Base-by-base conservation (phyloP, 2,797 vertebrate species). In the Squalus acanthias region DNA sequence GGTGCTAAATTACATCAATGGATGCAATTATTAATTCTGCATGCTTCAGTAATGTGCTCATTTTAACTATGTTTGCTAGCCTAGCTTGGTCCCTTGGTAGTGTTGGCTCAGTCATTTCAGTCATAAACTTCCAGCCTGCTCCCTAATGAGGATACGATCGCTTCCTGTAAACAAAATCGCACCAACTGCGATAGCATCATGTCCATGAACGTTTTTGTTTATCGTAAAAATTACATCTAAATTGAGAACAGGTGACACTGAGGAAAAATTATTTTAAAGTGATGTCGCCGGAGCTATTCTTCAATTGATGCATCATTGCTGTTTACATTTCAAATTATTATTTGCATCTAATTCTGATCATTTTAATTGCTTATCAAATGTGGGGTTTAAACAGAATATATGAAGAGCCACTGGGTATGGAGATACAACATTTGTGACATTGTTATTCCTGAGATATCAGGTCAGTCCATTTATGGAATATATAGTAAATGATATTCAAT, bases 101-200 rank as follows among this genome's bases (percentile, higher is more conserved):
- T 95, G 69, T 17, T 76, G 29, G 46, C 6, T 95, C 50, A 74
- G 94, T 46, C 26, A 95, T 20, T 72, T 95, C 46, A 1, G 2
- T 93, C 33, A 39, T 67, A 93, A 67, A 93, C 72, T 76, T 76
- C 70, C 94, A 95, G 70, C 29, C 50, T 57, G 13, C 70, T 95
- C 53, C 65, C n/a, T 69, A 63, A 94, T 67, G 65, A 69, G 92
- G 70, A 29, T 70, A 33, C 10, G 50, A 33, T 76, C 94, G 12
- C 22, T 93, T 93, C 63, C 65, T 93, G 91, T 26, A 46, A 69
- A 93, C 63, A 69, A 67, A 22, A 46, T 24, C 74, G 70, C 39
- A 72, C 50, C 70, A 76, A 57, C 50, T n/a, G 7, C 26, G 13
- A 76, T 57, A 74, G 39, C 20, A 46, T 69, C n/a, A 93, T 39